Percentiles rank a stretch among this genome's conserved stretches.
Evolutionary conservation across 1,140 invertebrate genomes (phyloP).

Genomic region (Drosophila parabipectinata): DNA sequence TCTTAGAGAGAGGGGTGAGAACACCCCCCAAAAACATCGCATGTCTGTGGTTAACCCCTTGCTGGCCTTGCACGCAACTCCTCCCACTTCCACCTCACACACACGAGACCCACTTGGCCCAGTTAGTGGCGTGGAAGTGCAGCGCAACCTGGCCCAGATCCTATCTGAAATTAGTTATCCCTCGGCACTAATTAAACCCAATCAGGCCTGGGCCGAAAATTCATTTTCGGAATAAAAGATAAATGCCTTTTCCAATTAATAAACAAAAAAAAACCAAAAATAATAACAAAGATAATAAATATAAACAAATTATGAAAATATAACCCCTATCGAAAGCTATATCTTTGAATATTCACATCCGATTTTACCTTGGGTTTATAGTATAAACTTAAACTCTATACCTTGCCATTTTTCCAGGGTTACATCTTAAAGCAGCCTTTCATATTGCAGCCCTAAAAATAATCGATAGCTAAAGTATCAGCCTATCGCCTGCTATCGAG

Average conservation of each 20-base stretch:
- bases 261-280: not conserved
- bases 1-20: no score
- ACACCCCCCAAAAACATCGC: conserved; percentile 13
- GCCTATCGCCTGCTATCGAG: no score
- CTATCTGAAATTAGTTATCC: conserved; percentile 52
- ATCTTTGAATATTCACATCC: no score
- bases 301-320: no score
- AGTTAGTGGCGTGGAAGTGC: conserved; percentile 12
- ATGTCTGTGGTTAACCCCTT: conserved; percentile 45
- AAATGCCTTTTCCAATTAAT: not conserved
- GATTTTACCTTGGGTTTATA: no score
- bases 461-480: no score
- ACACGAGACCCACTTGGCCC: not conserved
- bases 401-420: not conserved
- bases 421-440: not conserved
- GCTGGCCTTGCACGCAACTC: conserved; percentile 37
- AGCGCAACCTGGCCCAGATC: conserved; percentile 30
- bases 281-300: no score
- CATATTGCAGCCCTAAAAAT: no score
- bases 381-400: no score
- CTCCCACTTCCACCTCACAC: conserved; percentile 8
- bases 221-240: not conserved
- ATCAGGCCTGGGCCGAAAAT: conserved; percentile 18
- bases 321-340: no score
- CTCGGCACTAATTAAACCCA: conserved; percentile 28